A percentile compares a stretch with the other conserved stretches of the same genome.
Conservation (phyloP, 2,888 invertebrate genomes). For the Sepioteuthis lessoniana region DNA sequence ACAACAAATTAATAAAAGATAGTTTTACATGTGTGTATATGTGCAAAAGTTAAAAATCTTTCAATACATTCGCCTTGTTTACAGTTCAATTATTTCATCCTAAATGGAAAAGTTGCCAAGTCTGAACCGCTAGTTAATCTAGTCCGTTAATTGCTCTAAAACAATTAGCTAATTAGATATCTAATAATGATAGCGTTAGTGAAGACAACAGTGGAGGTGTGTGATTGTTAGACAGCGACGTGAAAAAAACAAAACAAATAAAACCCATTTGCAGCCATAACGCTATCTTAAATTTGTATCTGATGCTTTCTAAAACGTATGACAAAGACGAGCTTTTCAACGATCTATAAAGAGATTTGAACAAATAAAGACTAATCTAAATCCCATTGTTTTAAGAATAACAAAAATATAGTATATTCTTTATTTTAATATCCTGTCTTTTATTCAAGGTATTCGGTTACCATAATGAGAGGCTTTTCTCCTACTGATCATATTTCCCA, state of each 20-base stretch:
- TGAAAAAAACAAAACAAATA: neutral
- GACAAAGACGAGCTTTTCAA: no score
- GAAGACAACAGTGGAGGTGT: neutral
- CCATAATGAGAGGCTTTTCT: no score
- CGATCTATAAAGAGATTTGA: no score
- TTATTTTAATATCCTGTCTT: no score
- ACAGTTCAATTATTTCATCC: neutral
- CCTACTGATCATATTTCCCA: no score
- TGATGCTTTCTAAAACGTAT: no score
- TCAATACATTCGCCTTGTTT: neutral
- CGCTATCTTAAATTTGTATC: no score
- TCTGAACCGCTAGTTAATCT: neutral
- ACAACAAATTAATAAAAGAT: neutral
- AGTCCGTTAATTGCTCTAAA: neutral
- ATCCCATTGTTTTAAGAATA: no score
- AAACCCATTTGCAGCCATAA: neutral
- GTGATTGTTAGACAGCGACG: neutral
- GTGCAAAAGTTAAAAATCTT: neutral
- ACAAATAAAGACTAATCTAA: no score
- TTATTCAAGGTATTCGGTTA: no score
- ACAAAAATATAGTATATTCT: no score
- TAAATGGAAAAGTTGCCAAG: neutral
- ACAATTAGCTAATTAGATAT: slow-evolving; percentile 18
- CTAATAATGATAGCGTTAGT: neutral
- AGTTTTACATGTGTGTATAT: neutral